Percentiles rank a stretch among this genome's conserved stretches.
Conservation (phyloP, 2,797 vertebrate genomes). For the Acanthurus leucopareius region DNA sequence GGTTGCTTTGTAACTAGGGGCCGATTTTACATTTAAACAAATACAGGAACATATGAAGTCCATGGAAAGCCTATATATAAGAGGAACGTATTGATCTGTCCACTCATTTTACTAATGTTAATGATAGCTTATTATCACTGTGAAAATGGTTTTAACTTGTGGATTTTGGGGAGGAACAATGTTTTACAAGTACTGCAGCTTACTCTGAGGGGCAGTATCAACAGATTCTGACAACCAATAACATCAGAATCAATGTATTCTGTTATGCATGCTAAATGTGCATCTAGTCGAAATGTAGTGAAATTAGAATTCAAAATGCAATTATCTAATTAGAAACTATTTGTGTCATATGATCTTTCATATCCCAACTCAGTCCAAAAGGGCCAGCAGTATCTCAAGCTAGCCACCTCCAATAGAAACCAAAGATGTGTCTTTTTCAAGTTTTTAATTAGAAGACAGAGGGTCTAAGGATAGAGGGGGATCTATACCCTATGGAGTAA, state of each 20-base stretch:
- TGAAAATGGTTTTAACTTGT: neutral
- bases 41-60: neutral
- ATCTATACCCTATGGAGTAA: neutral
- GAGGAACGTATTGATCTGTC: neutral
- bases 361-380: neutral
- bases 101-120: neutral
- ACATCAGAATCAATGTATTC: too few species aligned
- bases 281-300: neutral
- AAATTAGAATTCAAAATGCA: neutral
- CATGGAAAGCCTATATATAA: neutral
- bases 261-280: neutral
- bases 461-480: neutral
- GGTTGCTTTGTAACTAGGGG: constrained; percentile 5
- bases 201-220: neutral
- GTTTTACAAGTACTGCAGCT: neutral
- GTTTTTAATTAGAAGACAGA: neutral
- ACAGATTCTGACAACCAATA: too few species aligned
- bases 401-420: too few species aligned
- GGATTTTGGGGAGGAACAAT: neutral
- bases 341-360: neutral
- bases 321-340: neutral
- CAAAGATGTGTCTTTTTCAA: neutral
- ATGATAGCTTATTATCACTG: neutral
- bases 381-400: neutral
- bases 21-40: constrained; percentile 21